Conservation (phyloP, 2,888 invertebrate genomes). For the Xestia xanthographa region DNA sequence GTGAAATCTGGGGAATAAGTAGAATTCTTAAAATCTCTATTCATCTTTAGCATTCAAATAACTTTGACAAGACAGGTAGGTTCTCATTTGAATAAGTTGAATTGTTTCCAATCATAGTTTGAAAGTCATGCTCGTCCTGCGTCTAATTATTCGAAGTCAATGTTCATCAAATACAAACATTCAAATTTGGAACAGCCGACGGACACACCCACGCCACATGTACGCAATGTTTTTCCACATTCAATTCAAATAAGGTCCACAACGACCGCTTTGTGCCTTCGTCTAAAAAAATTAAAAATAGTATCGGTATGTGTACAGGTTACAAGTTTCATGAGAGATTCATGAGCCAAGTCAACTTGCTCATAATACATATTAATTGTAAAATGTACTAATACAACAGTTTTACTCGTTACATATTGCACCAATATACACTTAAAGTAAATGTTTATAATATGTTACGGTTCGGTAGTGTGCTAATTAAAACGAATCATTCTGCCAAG, state of each 20-base stretch:
- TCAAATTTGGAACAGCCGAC: constrained; percentile 73
- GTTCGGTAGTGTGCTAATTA: constrained; percentile 10
- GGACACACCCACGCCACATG: constrained; percentile 74
- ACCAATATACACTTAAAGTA: constrained; percentile 25
- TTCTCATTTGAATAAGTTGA: constrained; percentile 67
- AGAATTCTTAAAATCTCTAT: background rate
- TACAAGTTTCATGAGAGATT: constrained; percentile 46
- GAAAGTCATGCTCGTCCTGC: constrained; percentile 63
- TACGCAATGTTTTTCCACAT: constrained; percentile 75
- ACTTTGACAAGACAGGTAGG: constrained; percentile 36
- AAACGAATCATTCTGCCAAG: constrained; percentile 26
- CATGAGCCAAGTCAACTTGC: constrained; percentile 49
- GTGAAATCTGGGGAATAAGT: background rate
- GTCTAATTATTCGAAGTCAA: constrained; percentile 72
- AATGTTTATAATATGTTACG: constrained; percentile 27
- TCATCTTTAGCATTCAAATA: constrained; percentile 4
- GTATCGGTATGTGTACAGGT: constrained; percentile 49
- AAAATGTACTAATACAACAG: constrained; percentile 19
- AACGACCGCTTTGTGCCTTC: constrained; percentile 49
- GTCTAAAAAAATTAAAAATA: constrained; percentile 56
- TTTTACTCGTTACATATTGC: constrained; percentile 24
- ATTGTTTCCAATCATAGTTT: constrained; percentile 65
- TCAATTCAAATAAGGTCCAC: constrained; percentile 80
- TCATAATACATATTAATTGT: constrained; percentile 57
- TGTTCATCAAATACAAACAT: constrained; percentile 75